Evolutionary conservation across 2,888 invertebrate species (phyloP).

Genomic region (Acanthosepion pharaonis): DNA sequence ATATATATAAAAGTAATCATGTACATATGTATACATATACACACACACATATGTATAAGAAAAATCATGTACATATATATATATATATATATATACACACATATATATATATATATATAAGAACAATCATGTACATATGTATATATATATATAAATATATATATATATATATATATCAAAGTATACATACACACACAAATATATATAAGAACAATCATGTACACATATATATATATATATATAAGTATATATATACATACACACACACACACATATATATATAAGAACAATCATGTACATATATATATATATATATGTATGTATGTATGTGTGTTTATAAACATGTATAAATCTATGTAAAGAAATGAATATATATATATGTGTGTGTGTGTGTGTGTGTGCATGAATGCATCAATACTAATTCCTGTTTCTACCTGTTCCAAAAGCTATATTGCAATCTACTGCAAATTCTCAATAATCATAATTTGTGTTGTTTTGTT

Average conservation of each 20-base stretch:
- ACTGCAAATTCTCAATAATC: background rate
- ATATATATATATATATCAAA: too few species aligned
- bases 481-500: background rate
- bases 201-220: background rate
- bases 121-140: background rate
- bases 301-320: background rate
- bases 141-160: background rate
- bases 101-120: too few species aligned
- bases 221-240: background rate
- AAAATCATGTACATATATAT: background rate
- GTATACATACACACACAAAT: background rate
- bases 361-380: background rate
- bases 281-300: too few species aligned
- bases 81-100: too few species aligned
- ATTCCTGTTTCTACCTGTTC: background rate
- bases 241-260: background rate
- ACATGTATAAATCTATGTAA: background rate
- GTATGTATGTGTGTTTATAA: background rate
- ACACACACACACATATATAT: background rate
- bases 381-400: background rate
- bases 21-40: background rate
- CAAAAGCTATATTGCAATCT: slow-evolving; percentile 11
- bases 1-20: background rate
- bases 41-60: background rate
- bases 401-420: background rate